Evolutionary conservation across 2,888 invertebrate genomes (phyloP).

Genomic region (Polymixis flavicincta): DNA sequence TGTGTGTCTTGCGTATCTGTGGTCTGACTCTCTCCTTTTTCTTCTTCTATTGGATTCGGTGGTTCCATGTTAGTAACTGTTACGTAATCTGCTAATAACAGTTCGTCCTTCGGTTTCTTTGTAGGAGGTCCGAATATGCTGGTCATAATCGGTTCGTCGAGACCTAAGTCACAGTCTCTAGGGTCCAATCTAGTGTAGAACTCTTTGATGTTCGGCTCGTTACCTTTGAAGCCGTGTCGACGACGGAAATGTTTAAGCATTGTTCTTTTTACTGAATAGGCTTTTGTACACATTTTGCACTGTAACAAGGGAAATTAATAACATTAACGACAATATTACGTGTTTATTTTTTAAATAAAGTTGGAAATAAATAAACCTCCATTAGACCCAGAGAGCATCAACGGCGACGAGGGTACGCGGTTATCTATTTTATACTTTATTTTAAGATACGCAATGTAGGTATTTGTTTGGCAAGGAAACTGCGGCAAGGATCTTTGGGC

Average conservation of each 20-base stretch:
- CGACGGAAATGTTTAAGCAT: conserved; percentile 86
- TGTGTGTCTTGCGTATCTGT: conserved; percentile 31
- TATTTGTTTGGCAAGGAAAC: not conserved
- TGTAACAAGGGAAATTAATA: conserved; percentile 68
- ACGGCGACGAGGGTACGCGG: not conserved
- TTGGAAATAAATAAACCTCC: not conserved
- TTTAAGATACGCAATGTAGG: not conserved
- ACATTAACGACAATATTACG: not conserved
- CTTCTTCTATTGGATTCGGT: not conserved
- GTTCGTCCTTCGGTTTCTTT: conserved; percentile 71
- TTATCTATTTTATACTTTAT: not conserved
- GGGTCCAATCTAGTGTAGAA: conserved; percentile 83
- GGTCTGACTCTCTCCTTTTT: conserved; percentile 14
- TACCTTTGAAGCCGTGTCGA: conserved; percentile 81
- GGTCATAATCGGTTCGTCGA: conserved; percentile 82
- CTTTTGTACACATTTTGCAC: conserved; percentile 89
- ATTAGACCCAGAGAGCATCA: no score
- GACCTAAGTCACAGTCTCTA: conserved; percentile 80
- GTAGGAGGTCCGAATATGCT: conserved; percentile 84
- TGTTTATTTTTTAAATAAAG: not conserved
- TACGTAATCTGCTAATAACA: conserved; percentile 76
- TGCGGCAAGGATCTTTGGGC: not conserved
- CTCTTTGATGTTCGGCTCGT: conserved; percentile 74
- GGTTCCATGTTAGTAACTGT: conserved; percentile 68
- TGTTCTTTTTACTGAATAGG: conserved; percentile 85